A percentile compares a stretch with the other conserved stretches of the same genome.
phyloP scores from a whole-genome alignment of 2,797 vertebrate genomes.

The Clarias pachynema region DNA sequence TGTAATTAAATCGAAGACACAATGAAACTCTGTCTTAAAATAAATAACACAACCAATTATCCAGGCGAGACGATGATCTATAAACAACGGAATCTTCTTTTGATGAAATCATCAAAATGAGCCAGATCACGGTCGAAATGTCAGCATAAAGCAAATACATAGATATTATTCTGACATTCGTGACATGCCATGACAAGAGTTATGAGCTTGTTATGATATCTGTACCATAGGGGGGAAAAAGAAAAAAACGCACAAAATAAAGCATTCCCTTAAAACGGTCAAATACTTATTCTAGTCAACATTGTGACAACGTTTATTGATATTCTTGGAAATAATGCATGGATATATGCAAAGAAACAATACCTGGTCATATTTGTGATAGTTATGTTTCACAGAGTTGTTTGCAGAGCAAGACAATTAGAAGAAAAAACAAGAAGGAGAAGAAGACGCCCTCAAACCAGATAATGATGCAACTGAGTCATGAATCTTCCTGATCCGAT shows the following conservation, averaged over 20 bases:
- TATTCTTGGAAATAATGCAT: conserved; percentile 33
- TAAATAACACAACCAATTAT: neutral
- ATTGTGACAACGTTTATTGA: conserved; percentile 37
- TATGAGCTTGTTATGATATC: conserved; percentile 7
- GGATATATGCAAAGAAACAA: conserved; percentile 34
- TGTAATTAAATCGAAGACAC: conserved; percentile 3
- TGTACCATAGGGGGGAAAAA: conserved; percentile 4
- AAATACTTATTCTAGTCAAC: conserved; percentile 26
- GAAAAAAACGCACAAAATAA: conserved; percentile 3
- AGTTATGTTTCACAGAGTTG: conserved; percentile 31
- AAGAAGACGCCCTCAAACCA: conserved; percentile 11
- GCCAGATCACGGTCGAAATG: neutral
- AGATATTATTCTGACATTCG: conserved; percentile 26
- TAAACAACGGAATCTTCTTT: neutral
- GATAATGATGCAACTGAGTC: neutral
- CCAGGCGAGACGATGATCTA: neutral
- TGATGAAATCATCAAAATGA: neutral
- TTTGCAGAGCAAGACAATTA: conserved; percentile 21
- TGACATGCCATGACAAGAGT: conserved; percentile 29
- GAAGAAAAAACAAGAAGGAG: neutral
- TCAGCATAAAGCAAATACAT: conserved; percentile 37
- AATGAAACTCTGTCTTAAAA: conserved; percentile 4
- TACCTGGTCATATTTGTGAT: conserved; percentile 22
- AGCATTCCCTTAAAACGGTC: conserved; percentile 13
- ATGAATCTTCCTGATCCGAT: conserved; percentile 18